These are phyloP conservation scores for Eilema depressum DNA, from an alignment of 2,888 invertebrate species.

Conservation along the genomic window DNA sequence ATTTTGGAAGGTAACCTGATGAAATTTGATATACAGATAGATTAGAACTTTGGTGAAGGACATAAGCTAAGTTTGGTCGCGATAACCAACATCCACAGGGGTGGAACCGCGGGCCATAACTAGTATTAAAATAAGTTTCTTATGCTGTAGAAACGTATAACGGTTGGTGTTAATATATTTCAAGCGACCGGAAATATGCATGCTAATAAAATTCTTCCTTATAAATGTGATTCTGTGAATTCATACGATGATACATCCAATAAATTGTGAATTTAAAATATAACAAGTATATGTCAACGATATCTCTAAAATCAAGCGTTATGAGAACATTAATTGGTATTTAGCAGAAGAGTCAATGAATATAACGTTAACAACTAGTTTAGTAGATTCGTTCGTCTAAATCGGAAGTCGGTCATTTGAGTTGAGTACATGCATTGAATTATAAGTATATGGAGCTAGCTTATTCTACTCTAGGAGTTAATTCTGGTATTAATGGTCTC, in stretches of 20 bases:
- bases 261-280: slow-evolving; percentile 29
- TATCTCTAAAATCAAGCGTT: neutral
- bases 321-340: neutral
- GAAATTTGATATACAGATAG: too few relatives aligned
- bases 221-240: slow-evolving; percentile 11
- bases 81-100: too few relatives aligned
- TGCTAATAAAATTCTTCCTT: neutral
- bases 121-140: slow-evolving; percentile 33
- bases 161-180: slow-evolving; percentile 37
- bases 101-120: too few relatives aligned
- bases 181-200: slow-evolving; percentile 15
- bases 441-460: neutral
- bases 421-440: neutral
- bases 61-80: too few relatives aligned
- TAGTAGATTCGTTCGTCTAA: neutral
- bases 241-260: slow-evolving; percentile 26
- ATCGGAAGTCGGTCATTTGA: neutral
- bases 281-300: neutral
- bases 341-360: neutral
- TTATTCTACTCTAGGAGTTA: neutral
- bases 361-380: neutral
- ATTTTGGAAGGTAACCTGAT: too few relatives aligned
- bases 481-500: neutral
- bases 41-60: too few relatives aligned
- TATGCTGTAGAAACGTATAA: slow-evolving; percentile 32